Base-by-base conservation (phyloP, 2,113 vertebrate species). In the Sander vitreus region DNA sequence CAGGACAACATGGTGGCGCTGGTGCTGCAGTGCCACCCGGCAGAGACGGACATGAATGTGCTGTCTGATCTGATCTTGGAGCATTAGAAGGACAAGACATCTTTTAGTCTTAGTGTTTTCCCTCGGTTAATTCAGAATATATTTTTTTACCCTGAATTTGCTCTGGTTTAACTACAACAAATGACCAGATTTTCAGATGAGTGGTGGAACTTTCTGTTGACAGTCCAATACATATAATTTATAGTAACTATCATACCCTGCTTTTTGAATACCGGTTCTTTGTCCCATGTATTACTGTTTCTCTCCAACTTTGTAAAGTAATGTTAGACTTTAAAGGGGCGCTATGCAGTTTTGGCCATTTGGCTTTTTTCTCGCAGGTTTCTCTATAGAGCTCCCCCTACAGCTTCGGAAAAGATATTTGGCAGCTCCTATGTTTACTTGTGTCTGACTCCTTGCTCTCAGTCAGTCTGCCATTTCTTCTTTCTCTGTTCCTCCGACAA, bases 1-100 rank as follows among this genome's bases (percentile, higher is more conserved):
- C 96, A 97, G 91, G 95, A 96, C 66, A 91, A 91, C 77, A 91
- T 93, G 76, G 95, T 98, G 74, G 94, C 95, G 23, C 94, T 96
- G 85, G 93, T 96, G 39, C 94, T 98, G 30, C 95, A 96, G 89
- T 89, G 91, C 48, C 92, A 97, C 72, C 94, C 95, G 0, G 59
- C 76, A 3, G 91, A 95, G 82, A 94, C 80, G 2, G 96, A 97
- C 89, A 89, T 97, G 39, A 97, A 96, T 25, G 85, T 93, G 2
- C 95, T 98, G 48, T 96, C 97, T 0, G 90, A 95, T 66, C 90
- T 95, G 19, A 90, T 98, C 16, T 85, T 97, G 73, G 92, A 96
- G 68, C 90, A 95, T 58, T 74, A 92, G 65, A 53, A 45, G 50
- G 71, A 77, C 55, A 82, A 84, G 60, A 27, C 59, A 0, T 43